A percentile compares a stretch with the other conserved stretches of the same genome.
phyloP scores from a whole-genome alignment of 2,113 vertebrate genomes.

The Podarcis muralis region DNA sequence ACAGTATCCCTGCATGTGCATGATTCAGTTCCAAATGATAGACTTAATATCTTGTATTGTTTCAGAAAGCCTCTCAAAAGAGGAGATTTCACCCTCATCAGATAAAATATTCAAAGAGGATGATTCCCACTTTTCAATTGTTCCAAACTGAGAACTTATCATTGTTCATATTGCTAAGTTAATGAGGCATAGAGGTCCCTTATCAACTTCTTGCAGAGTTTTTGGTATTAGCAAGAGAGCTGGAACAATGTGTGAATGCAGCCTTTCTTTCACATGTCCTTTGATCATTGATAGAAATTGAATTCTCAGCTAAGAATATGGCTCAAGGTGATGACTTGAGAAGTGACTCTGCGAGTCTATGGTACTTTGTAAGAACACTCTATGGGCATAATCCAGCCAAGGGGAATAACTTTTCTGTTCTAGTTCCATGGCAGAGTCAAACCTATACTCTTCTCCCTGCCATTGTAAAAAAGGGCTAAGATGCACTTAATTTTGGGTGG shows the following conservation, averaged over 20 bases:
- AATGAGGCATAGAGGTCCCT: neutral
- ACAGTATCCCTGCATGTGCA: neutral
- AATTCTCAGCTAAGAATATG: neutral
- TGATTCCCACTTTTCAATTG: neutral
- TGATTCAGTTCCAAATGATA: neutral
- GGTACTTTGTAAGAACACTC: neutral
- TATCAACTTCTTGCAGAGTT: slow-evolving; percentile 1
- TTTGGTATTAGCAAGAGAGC: neutral
- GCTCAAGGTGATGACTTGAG: neutral
- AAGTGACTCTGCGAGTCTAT: neutral
- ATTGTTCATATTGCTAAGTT: neutral
- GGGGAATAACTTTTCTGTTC: neutral
- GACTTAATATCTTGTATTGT: neutral
- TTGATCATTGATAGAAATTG: slow-evolving; percentile 33
- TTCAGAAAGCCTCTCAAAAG: neutral
- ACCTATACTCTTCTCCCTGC: neutral
- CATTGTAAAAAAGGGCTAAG: neutral
- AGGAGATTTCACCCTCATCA: neutral
- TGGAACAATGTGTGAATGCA: slow-evolving; percentile 26
- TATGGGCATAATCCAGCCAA: neutral
- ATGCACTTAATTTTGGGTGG: neutral
- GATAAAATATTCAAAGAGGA: neutral
- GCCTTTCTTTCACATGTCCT: neutral
- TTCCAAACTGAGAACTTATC: neutral
- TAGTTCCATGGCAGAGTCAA: neutral